Evolutionary conservation across 1,140 invertebrate genomes (phyloP).

Genomic region (Penaeus indicus): DNA sequence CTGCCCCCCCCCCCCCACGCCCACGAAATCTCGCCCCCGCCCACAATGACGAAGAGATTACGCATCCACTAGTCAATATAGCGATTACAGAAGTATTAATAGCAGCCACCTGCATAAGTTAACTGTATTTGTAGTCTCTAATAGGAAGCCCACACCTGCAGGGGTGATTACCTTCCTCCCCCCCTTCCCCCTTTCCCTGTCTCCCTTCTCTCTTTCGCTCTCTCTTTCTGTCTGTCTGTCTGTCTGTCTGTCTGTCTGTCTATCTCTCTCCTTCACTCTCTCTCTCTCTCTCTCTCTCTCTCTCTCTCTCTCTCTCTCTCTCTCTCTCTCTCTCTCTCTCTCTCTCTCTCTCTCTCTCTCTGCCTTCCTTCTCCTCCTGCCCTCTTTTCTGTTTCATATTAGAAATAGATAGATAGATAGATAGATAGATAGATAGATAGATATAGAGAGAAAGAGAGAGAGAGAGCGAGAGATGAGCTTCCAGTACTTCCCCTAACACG

Average conservation of each 20-base stretch:
- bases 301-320: background rate
- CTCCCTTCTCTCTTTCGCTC: background rate
- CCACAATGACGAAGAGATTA: too few species aligned
- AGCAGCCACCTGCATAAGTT: too few species aligned
- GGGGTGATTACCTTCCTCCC: too few species aligned
- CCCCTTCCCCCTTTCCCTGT: too few species aligned
- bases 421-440: constrained; percentile 1
- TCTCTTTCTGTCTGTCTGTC: background rate
- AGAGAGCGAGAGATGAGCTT: constrained; percentile 16
- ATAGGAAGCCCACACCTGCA: too few species aligned
- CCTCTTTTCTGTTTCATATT: background rate
- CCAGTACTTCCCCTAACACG: too few species aligned
- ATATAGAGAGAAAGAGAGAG: constrained; percentile 24
- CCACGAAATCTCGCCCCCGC: too few species aligned
- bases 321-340: background rate
- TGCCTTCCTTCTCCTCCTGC: background rate
- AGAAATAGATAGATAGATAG: background rate
- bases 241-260: background rate
- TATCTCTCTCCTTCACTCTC: background rate
- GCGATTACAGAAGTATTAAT: too few species aligned
- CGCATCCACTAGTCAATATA: too few species aligned
- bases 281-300: background rate
- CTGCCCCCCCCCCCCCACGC: background rate
- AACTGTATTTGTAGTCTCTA: too few species aligned
- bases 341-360: background rate